Base-by-base conservation (phyloP, 92 coral and sea anemone genomes). In the Umimayanthus kanabou region DNA sequence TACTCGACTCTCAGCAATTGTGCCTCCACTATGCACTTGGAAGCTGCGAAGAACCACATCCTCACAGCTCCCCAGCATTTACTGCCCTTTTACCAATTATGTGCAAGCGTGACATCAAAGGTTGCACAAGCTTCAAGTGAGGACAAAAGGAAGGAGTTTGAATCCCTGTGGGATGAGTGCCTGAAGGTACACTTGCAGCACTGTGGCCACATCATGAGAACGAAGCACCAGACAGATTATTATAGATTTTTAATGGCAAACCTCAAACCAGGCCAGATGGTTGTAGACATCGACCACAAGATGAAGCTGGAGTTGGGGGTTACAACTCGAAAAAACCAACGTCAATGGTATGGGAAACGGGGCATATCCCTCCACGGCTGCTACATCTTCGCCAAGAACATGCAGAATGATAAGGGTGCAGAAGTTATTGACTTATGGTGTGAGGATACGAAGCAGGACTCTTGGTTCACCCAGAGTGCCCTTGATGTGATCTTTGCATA, bases 1-100 rank as follows among this genome's bases (percentile, higher is more conserved):
- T 55, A 76, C 22, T 76, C 80, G 25, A 76, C 53, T 76, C 55
- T 55, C 80, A 76, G 80, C 57, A 76, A 42, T 53, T 76, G 80
- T 76, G 80, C 55, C 58, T 76, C 53, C 55, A 39, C 25, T 42
- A 15, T 76, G 58, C 80, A 39, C 40, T 76, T 76, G 58, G 80
- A 42, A 39, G 55, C 22, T 76, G 80, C 28, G 15, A 76, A 25
- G 80, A 76, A 39, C 29, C 58, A 39, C 80, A 76, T 40, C 80
- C 80, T 15, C 53, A 76, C 80, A 76, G 55, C 57, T 76, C 80
- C 18, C 53, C 50, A 39, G 25, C 50, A 6, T 76, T 76, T 55
- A 76, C 80, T 39, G 26, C 16, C 16, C 0, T 76, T 76, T 28
- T 76, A 15, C 11, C 53, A 76, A 39, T 8, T 76, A 28, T 76